Conservation (phyloP, 2,888 invertebrate species). For the Coremacera marginata region DNA sequence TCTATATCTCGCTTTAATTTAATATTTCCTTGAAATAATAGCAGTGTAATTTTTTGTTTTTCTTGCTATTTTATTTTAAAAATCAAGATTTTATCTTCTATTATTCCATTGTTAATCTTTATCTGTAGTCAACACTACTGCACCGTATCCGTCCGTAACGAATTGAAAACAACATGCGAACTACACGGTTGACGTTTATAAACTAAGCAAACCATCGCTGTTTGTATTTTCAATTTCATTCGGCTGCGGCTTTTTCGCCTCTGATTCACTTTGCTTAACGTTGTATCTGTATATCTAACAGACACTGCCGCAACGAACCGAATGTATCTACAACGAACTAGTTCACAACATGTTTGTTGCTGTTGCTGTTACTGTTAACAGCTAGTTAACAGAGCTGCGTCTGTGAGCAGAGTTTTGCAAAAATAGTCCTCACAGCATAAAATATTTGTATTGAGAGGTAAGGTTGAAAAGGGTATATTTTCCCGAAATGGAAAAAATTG, state of each 20-base stretch:
- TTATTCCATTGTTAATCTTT: not conserved
- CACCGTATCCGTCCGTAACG: conserved; percentile 45
- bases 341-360: conserved; percentile 15
- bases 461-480: too few relatives aligned
- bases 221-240: conserved; percentile 39
- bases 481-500: too few relatives aligned
- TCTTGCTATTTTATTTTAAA: conserved; percentile 32
- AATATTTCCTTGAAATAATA: not conserved
- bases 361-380: not conserved
- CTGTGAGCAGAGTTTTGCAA: too few relatives aligned
- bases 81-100: not conserved
- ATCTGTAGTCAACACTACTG: conserved; percentile 1
- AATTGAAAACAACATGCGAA: conserved; percentile 50
- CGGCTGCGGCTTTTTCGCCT: conserved; percentile 31
- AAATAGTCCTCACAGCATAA: too few relatives aligned
- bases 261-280: not conserved
- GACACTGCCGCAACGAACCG: conserved; percentile 21
- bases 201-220: conserved; percentile 46
- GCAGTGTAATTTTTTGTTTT: not conserved
- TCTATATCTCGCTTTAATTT: not conserved
- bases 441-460: too few relatives aligned
- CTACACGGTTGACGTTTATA: conserved; percentile 51
- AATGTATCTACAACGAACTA: conserved; percentile 27
- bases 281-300: conserved; percentile 11
- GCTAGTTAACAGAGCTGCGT: too few relatives aligned